Evolutionary conservation across 2,888 invertebrate species (phyloP).

Genomic region (Tortrix viridana): DNA sequence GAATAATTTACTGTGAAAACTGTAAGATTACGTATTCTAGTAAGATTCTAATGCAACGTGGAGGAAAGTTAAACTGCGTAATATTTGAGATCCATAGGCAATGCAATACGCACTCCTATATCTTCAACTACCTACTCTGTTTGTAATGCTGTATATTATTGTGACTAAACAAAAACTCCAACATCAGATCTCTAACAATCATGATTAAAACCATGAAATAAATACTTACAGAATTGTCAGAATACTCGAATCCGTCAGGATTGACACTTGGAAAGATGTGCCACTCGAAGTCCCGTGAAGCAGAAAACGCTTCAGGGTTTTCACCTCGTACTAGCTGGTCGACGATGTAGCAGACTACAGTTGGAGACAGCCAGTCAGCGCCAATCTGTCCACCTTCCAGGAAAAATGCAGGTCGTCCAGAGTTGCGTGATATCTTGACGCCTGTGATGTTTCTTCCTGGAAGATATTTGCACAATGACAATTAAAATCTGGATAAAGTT

Average conservation of each 20-base stretch:
- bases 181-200: neutral
- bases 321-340: conserved; percentile 85
- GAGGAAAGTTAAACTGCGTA: no score
- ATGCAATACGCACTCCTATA: no score
- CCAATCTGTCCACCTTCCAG: conserved; percentile 86
- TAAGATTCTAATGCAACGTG: no score
- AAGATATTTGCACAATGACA: conserved; percentile 34
- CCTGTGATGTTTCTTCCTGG: conserved; percentile 78
- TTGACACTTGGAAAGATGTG: conserved; percentile 90
- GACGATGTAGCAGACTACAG: conserved; percentile 85
- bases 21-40: no score
- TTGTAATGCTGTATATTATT: no score
- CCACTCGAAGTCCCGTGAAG: conserved; percentile 87
- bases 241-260: conserved; percentile 90
- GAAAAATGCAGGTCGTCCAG: conserved; percentile 58
- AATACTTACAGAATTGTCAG: conserved; percentile 81
- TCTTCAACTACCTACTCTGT: no score
- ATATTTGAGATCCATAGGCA: no score
- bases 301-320: conserved; percentile 69
- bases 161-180: no score
- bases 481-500: neutral
- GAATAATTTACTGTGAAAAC: no score
- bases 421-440: conserved; percentile 64
- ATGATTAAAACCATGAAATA: neutral
- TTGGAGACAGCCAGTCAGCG: conserved; percentile 90